Evolutionary conservation across 2,797 vertebrate genomes (phyloP).

Genomic region (Xenentodon cancila): DNA sequence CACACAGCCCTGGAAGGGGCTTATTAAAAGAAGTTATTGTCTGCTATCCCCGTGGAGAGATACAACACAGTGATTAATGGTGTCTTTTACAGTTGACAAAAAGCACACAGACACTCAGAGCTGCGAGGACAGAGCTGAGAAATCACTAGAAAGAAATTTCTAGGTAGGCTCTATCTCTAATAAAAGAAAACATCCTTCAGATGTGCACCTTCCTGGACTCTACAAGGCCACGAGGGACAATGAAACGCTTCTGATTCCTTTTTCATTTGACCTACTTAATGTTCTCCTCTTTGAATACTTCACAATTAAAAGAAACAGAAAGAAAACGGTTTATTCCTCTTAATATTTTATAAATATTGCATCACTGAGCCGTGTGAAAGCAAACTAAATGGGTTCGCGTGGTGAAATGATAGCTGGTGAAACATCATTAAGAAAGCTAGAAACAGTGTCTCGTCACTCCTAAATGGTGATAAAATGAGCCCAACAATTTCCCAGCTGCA

Average conservation of each 20-base stretch:
- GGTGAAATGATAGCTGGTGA: constrained; percentile 49
- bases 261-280: constrained; percentile 66
- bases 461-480: constrained; percentile 46
- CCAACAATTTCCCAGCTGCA: constrained; percentile 2
- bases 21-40: constrained; percentile 82
- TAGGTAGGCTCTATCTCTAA: constrained; percentile 53
- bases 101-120: constrained; percentile 48
- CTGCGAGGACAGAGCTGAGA: constrained; percentile 53
- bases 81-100: constrained; percentile 72
- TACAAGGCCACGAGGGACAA: constrained; percentile 22
- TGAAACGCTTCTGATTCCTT: constrained; percentile 47
- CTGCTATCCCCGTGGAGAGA: constrained; percentile 59
- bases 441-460: constrained; percentile 37
- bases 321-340: constrained; percentile 19
- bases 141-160: constrained; percentile 57
- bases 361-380: constrained; percentile 40
- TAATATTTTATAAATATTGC: constrained; percentile 51
- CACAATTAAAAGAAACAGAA: constrained; percentile 30
- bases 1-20: constrained; percentile 63
- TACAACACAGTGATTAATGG: constrained; percentile 76
- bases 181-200: constrained; percentile 54
- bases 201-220: constrained; percentile 45
- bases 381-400: constrained; percentile 39
- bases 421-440: constrained; percentile 37
- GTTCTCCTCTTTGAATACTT: constrained; percentile 37